These are phyloP conservation scores for Papilio machaon DNA, from an alignment of 1,140 invertebrate genomes.

Conservation along the genomic window DNA sequence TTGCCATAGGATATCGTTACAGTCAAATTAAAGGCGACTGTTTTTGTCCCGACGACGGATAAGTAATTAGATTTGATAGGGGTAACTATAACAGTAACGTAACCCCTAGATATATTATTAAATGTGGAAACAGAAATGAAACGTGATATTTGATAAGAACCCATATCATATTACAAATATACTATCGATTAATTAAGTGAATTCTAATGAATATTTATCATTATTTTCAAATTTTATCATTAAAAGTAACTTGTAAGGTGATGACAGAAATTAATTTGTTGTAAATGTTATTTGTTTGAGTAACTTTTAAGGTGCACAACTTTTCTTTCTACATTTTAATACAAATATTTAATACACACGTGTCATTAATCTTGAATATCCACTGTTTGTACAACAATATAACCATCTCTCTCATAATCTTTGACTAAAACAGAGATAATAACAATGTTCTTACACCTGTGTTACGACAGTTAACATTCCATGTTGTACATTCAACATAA, in stretches of 20 bases:
- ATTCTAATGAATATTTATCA: no score
- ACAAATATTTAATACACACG: no score
- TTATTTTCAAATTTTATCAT: no score
- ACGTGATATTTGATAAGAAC: background rate
- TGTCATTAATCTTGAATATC: no score
- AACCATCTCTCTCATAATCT: no score
- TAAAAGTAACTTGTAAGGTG: no score
- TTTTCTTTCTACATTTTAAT: no score
- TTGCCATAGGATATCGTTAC: slow-evolving; percentile 19
- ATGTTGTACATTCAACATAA: background rate
- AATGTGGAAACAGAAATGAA: background rate
- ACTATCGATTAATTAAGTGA: background rate
- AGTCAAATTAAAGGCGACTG: slow-evolving; percentile 35
- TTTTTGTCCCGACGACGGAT: slow-evolving; percentile 29
- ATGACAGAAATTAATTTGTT: no score
- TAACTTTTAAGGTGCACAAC: no score
- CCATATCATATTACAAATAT: background rate
- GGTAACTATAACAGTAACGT: slow-evolving; percentile 3
- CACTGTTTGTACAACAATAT: no score
- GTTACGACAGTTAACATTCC: background rate
- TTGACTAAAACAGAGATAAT: no score
- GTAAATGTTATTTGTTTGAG: no score
- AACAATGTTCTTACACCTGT: background rate
- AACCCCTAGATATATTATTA: background rate
- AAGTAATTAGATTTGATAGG: slow-evolving; percentile 30